These are phyloP conservation scores for Centropyge bicolor DNA, from an alignment of 2,797 vertebrate genomes.

Conservation along the genomic window DNA sequence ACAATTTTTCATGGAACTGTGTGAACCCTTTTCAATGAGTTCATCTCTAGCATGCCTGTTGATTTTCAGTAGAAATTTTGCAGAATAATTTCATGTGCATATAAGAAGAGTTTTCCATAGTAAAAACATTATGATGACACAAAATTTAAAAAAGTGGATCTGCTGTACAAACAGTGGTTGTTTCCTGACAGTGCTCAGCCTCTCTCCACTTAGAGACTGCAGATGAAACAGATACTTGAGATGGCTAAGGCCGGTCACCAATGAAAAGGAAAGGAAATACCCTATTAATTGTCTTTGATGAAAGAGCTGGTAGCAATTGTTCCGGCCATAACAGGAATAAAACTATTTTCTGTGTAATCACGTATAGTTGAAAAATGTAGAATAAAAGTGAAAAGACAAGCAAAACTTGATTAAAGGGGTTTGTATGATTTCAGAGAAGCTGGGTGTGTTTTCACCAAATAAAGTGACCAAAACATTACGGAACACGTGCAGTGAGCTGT, in stretches of 20 bases:
- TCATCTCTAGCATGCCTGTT: neutral
- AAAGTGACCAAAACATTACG: neutral
- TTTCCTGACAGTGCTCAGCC: neutral
- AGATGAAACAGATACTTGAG: neutral
- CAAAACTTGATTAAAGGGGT: neutral
- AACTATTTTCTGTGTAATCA: neutral
- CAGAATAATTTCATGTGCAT: neutral
- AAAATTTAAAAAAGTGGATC: neutral
- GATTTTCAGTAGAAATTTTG: neutral
- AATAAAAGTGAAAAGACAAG: neutral
- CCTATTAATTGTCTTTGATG: neutral
- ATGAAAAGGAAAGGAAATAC: neutral
- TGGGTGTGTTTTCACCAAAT: neutral
- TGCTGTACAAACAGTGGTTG: neutral
- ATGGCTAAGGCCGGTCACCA: neutral
- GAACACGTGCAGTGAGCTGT: neutral
- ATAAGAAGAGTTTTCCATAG: neutral
- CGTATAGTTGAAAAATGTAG: neutral
- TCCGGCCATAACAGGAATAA: neutral
- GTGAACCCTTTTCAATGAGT: neutral
- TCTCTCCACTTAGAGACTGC: neutral
- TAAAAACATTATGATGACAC: too few species aligned
- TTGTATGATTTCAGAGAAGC: slow-evolving; percentile 10
- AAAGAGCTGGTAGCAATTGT: neutral
- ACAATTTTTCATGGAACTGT: neutral